Evolutionary conservation across 2,888 invertebrate species (phyloP), one percentile per base, ranked within the genome.

Genomic region (Pterostichus niger): DNA sequence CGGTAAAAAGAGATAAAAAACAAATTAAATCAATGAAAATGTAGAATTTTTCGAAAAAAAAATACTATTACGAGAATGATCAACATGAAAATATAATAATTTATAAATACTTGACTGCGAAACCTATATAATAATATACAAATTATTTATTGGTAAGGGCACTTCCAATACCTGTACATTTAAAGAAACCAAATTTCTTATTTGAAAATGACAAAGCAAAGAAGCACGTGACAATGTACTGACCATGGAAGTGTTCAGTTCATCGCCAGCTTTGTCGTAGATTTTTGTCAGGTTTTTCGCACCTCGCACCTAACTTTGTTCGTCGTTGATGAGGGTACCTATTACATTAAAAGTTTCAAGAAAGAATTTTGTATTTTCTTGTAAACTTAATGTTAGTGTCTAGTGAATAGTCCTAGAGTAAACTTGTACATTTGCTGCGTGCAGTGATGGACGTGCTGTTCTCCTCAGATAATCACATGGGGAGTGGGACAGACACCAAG

Each of bases 261-360:
- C 40, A 44, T 17, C 44, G 73, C 3, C 9, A 7, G 40, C 40
- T 10, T 49, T 49, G 35, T 61, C 11, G 7, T 10, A 49, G 52
- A 68, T 80, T 68, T 80, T 80, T 68, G 31, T 79, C 15, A 52
- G 46, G 40, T 80, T 40, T 79, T 49, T 71, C 59, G 31, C 40
- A 68, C 3, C 40, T 71, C 59, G 31, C 54, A 68, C 3, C 40
- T 40, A 68, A 68, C 31, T 80, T 68, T 56, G 56, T 68, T 80
- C 52, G 17, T 13, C 46, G 46, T 35, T 68, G 68, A 80, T 68
- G 68, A 80, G 52, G 33, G 80, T 68, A 35, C 52, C 52, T 68
- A 52, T 68, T 80, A 80, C 17, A 80, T 80, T 80, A 80, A 80
- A 80, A 80, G 80, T 80, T 80, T 68, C 17, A 11, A 44, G 46